Conservation (phyloP, 2,113 vertebrate genomes). For the Myotis lucifugus region DNA sequence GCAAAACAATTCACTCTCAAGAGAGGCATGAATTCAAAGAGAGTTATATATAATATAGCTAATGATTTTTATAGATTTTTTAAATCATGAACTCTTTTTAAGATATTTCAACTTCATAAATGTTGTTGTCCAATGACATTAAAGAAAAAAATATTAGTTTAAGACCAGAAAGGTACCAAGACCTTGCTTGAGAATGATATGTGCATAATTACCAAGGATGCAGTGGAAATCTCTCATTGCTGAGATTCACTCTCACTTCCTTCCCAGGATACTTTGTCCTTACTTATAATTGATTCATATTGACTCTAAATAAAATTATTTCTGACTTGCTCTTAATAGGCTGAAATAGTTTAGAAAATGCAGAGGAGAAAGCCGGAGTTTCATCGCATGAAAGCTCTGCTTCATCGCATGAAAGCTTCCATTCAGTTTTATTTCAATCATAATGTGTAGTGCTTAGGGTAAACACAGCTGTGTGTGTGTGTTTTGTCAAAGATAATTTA, state of each 20-base stretch:
- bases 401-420: background rate
- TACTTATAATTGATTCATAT: background rate
- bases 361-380: background rate
- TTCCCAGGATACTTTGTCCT: no score
- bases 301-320: background rate
- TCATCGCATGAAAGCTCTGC: no score
- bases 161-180: background rate
- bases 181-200: background rate
- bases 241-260: background rate
- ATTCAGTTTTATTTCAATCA: constrained; percentile 57
- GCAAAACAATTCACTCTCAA: background rate
- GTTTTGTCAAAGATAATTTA: constrained; percentile 66
- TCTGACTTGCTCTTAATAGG: background rate
- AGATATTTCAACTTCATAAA: background rate
- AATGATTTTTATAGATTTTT: background rate
- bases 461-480: constrained; percentile 66
- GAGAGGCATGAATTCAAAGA: background rate
- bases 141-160: background rate
- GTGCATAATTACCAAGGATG: background rate
- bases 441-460: constrained; percentile 24
- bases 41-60: background rate
- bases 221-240: background rate
- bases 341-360: background rate
- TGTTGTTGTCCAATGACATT: background rate
- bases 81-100: background rate